Base-by-base conservation (phyloP, 2,113 vertebrate genomes). In the Perca schrenkii region DNA sequence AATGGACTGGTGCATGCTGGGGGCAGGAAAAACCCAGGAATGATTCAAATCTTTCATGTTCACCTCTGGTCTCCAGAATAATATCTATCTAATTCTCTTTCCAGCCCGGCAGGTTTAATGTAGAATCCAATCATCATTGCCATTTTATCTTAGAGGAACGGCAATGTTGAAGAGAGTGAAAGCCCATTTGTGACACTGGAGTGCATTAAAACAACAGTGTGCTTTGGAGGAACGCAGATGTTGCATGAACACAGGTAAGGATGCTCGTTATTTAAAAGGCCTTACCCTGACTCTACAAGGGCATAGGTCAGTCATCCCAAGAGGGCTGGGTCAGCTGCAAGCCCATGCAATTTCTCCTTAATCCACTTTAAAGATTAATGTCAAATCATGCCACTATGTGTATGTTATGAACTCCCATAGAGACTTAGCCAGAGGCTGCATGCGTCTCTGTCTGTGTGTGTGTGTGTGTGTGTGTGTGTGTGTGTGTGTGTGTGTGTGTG, bases 281-380 rank as follows among this genome's bases (percentile, higher is more conserved):
- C 79, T 70, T 61, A 66, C 34, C 25, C 19, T 63, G 53, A 73
- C 79, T 83, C 49, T 75, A 77, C 19, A 65, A 60, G 84, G 71
- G 15, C 79, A 83, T 3, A 85, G 75, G 75, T 86, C 75, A 54
- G 52, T 58, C 61, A 77, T 86, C 82, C 77, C 85, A 31, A 11
- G 58, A 63, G 82, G 54, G 49, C 74, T 62, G 40, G 84, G 87
- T 90, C 82, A 91, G 79, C 83, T 64, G 70, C 58, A 77, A 80
- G 73, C 54, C 80, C 36, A 58, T 57, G 64, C 77, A 77, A 77
- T 93, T 91, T 89, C 57, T 67, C 52, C 54, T 63, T 74, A 83
- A 92, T 90, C 86, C 83, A 85, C 79, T 91, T 91, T 86, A 91
- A 92, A 93, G 88, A 92, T 92, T 89, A 79, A 93, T 91, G 85